Evolutionary conservation across 1,140 invertebrate species (phyloP).

Genomic region (Drosophila athabasca): DNA sequence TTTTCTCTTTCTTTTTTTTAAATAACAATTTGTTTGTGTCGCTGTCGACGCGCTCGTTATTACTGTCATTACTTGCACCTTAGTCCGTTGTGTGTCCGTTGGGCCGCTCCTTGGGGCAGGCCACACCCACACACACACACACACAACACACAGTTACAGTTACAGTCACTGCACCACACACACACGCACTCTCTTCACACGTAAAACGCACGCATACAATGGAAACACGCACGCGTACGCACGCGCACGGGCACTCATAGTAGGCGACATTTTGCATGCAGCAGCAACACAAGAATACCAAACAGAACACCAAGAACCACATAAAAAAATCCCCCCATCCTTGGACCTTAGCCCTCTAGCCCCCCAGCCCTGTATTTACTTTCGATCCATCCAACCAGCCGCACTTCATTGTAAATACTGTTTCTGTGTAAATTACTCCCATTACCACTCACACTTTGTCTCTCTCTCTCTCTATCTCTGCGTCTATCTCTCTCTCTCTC

Average conservation of each 20-base stretch:
- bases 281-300: conserved; percentile 24
- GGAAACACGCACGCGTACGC: conserved; percentile 31
- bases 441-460: conserved; percentile 35
- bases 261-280: conserved; percentile 40
- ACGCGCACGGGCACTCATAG: conserved; percentile 2
- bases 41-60: conserved; percentile 38
- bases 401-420: conserved; percentile 74
- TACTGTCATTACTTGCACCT: conserved; percentile 39
- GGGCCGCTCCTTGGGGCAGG: no score
- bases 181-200: conserved; percentile 5
- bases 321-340: conserved; percentile 14
- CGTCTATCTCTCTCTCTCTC: conserved; percentile 13
- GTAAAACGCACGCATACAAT: conserved; percentile 25
- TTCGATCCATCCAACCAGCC: conserved; percentile 18
- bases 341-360: conserved; percentile 19
- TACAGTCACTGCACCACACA: conserved; percentile 3
- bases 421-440: conserved; percentile 46
- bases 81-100: conserved; percentile 41
- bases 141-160: conserved; percentile 13
- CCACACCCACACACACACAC: conserved; percentile 30
- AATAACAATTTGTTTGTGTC: conserved; percentile 51
- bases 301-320: conserved; percentile 8
- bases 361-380: conserved; percentile 11
- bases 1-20: conserved; percentile 51
- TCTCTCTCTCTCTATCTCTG: conserved; percentile 27